These are phyloP conservation scores for Fissipunctia ypsillon DNA, from an alignment of 2,888 invertebrate genomes.

Conservation along the genomic window DNA sequence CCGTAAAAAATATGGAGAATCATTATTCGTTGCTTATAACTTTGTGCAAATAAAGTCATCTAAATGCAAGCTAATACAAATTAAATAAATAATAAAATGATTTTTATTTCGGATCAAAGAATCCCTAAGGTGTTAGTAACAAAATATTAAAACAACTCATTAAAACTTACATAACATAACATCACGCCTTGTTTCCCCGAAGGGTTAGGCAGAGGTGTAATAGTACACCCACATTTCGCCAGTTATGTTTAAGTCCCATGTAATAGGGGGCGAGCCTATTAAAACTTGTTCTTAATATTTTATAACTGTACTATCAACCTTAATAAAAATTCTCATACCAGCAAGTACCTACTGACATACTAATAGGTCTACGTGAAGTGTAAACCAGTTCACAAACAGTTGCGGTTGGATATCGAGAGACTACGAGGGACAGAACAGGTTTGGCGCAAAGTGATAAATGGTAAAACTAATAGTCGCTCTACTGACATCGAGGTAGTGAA, in stretches of 20 bases:
- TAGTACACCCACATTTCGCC: too few species aligned
- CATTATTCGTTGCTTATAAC: background rate
- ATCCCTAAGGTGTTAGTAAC: too few species aligned
- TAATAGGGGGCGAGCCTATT: too few species aligned
- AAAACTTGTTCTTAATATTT: background rate
- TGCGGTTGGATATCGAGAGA: conserved; percentile 54
- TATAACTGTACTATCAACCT: background rate
- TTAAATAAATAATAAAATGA: too few species aligned
- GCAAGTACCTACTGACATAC: background rate
- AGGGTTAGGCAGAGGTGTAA: too few species aligned
- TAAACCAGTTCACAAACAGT: conserved; percentile 71
- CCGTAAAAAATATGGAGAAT: background rate
- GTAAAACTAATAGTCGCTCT: conserved; percentile 60
- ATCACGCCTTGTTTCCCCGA: too few species aligned
- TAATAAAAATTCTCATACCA: background rate
- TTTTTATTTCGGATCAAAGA: too few species aligned
- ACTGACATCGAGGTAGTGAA: conserved; percentile 23
- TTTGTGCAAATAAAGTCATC: background rate
- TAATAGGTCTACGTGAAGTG: conserved; percentile 51
- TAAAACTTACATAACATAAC: too few species aligned
- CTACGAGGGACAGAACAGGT: conserved; percentile 60
- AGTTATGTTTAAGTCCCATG: too few species aligned
- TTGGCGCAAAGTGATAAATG: conserved; percentile 66
- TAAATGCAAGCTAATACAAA: background rate
- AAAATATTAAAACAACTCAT: too few species aligned